These are phyloP conservation scores for Olivierus martensii DNA, from an alignment of 1,140 invertebrate species.

Conservation along the genomic window DNA sequence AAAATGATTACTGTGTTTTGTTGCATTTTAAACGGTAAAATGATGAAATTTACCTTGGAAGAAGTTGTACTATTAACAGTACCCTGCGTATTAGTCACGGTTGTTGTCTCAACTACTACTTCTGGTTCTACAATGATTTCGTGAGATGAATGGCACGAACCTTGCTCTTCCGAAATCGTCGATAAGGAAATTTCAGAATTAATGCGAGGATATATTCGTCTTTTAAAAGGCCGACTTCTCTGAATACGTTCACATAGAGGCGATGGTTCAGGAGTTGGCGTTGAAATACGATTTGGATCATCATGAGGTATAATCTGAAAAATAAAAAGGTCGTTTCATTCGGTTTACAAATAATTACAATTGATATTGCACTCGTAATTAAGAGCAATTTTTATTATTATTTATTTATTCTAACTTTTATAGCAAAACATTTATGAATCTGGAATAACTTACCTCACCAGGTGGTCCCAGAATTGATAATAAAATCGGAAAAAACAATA, in stretches of 20 bases:
- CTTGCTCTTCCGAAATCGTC: constrained; percentile 83
- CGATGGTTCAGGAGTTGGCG: constrained; percentile 55
- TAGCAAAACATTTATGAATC: no score
- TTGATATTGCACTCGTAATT: no score
- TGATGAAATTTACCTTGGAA: no score
- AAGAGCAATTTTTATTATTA: no score
- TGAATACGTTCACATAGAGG: constrained; percentile 29
- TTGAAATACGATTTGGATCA: constrained; percentile 56
- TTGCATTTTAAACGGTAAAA: no score
- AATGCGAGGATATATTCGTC: constrained; percentile 25
- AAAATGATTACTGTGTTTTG: no score
- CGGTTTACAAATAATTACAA: no score
- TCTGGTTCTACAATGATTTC: constrained; percentile 90
- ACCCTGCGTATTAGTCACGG: constrained; percentile 34
- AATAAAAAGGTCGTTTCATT: no score
- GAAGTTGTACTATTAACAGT: no score
- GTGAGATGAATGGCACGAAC: constrained; percentile 61
- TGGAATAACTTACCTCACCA: constrained; percentile 39
- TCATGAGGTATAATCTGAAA: constrained; percentile 53
- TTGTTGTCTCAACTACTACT: constrained; percentile 84
- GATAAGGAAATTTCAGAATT: constrained; percentile 66
- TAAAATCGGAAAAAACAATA: constrained; percentile 86
- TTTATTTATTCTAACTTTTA: no score
- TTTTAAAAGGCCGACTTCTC: constrained; percentile 15
- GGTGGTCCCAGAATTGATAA: constrained; percentile 75